Evolutionary conservation across 1,140 invertebrate species (phyloP), one percentile per base, ranked within the genome.

Genomic region (Hestina assimilis): DNA sequence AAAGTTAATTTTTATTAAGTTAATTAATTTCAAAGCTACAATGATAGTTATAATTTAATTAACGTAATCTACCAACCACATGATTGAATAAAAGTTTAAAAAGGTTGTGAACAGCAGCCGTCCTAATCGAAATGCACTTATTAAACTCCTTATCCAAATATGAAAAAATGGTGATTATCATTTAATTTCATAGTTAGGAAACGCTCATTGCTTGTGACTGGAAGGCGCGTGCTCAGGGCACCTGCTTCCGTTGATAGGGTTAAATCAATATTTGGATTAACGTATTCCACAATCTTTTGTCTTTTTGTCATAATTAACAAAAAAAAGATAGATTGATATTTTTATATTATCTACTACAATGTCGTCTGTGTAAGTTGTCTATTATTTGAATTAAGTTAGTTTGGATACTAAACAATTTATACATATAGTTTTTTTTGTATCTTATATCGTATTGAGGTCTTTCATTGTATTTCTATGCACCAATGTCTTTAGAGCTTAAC

Each of bases 121-220:
- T 45, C 62, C 26, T 65, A 73, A 43, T 60, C 63, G 50, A 77
- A 82, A 77, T 68, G 72, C 75, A 77, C 78, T 85, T 85, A 79
- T 81, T 79, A 82, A 72, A 78, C 66, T 77, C 69, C 76, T 76
- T 80, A 71, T 72, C 78, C 75, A 81, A 81, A 83, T 75, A 81
- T 79, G 66, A 83, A 85, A 86, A 87, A 85, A 79, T 68, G 53
- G 74, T 84, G 82, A 87, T 87, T 87, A 87, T 84, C 84, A 87
- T 87, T 87, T 87, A 87, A 87, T 87, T 87, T 87, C 82, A 83
- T 85, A 85, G 82, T 75, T 77, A 68, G 72, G 75, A 75, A 76
- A 78, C 77, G 75, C 69, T 85, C 79, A 84, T 79, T 84, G 81
- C 83, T 75, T 78, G 67, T 59, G 65, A 72, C 47, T 56, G 59